phyloP scores from a whole-genome alignment of 30 jellyfish, hydroid and myxozoan genomes.

The Aurelia coerulea region DNA sequence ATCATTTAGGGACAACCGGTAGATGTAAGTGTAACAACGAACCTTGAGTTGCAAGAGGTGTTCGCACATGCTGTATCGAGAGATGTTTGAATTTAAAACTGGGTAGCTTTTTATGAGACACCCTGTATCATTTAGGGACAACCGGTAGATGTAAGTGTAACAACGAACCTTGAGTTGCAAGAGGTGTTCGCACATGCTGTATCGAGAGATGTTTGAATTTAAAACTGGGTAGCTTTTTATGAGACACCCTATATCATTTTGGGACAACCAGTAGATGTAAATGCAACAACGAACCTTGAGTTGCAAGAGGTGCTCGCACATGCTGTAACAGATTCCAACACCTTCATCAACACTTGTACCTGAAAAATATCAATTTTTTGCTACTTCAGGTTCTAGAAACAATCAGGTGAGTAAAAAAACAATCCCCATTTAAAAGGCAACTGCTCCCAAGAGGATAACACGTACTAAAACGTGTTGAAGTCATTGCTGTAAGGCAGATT shows the following conservation, averaged over 20 bases:
- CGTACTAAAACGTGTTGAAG: no score
- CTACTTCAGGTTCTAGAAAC: no score
- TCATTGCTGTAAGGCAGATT: no score
- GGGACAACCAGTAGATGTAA: background rate
- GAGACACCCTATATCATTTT: no score
- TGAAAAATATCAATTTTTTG: background rate
- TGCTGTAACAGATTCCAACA: constrained; percentile 82
- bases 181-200: constrained; percentile 83
- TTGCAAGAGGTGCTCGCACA: constrained; percentile 80
- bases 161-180: constrained; percentile 64
- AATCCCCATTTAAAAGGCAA: no score
- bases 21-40: background rate
- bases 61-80: constrained; percentile 81
- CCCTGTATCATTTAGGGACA: no score
- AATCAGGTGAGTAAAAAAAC: no score
- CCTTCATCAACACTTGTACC: constrained; percentile 96
- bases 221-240: no score
- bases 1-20: no score
- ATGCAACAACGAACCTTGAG: constrained; percentile 47
- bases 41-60: constrained; percentile 77
- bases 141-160: background rate
- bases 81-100: no score
- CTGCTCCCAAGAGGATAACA: no score
- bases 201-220: background rate
- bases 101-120: no score